These are phyloP conservation scores for Plebejus argus DNA, from an alignment of 2,888 invertebrate species.

Conservation along the genomic window DNA sequence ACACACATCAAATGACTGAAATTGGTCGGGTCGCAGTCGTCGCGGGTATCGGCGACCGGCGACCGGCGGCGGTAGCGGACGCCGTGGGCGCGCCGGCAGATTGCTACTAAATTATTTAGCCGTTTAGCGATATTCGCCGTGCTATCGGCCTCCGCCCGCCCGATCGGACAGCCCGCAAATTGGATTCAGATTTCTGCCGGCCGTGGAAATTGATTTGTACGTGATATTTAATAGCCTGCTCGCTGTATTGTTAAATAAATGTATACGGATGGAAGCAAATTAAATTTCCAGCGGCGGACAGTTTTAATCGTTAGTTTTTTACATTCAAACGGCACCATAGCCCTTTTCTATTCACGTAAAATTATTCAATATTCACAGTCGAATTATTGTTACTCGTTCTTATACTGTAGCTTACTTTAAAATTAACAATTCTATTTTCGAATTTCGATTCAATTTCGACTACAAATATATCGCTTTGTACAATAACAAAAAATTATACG, in stretches of 20 bases:
- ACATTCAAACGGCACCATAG: background rate
- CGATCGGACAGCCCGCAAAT: conserved; percentile 78
- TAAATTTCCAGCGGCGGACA: conserved; percentile 5
- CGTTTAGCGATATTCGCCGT: conserved; percentile 77
- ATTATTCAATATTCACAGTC: background rate
- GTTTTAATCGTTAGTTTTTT: conserved; percentile 18
- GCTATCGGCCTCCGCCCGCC: conserved; percentile 65
- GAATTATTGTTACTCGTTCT: background rate
- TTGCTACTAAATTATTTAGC: conserved; percentile 79
- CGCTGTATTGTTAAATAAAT: conserved; percentile 55
- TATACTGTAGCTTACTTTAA: background rate
- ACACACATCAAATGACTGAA: background rate
- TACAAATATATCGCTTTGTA: too few species aligned
- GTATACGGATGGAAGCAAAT: conserved; percentile 39
- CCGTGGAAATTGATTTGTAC: conserved; percentile 76
- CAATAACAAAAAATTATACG: too few species aligned
- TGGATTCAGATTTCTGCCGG: conserved; percentile 78
- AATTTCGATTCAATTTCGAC: too few species aligned
- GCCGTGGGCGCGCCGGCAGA: conserved; percentile 56
- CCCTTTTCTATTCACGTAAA: background rate
- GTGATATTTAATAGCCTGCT: conserved; percentile 71
- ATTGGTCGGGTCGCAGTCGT: conserved; percentile 47
- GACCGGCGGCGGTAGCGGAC: conserved; percentile 47
- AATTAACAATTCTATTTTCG: too few species aligned
- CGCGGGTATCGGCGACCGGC: conserved; percentile 43